Base-by-base conservation (phyloP, 2,888 invertebrate genomes). In the Schrankia costaestrigalis region DNA sequence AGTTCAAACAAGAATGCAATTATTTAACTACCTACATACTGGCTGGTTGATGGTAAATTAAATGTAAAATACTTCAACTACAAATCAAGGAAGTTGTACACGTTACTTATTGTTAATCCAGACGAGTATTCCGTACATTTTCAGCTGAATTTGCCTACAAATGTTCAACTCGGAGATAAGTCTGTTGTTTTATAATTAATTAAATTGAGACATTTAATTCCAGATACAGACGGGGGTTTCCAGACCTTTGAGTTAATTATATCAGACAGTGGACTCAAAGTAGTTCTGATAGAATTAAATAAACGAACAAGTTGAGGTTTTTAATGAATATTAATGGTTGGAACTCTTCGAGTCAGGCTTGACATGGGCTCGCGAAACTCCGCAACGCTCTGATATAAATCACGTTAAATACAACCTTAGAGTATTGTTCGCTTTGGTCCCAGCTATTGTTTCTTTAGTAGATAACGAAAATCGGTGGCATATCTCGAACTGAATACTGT, bases 241-340 rank as follows among this genome's bases (percentile, higher is more conserved):
- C 14, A 30, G 28, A 24, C 18, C 27, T 37, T 27, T 13, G 13
- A 41, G 34, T 41, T 41, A 43, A 49, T 44, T 44, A 40, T 34
- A 48, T 40, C 26, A 26, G 34, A 31, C 28, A 34, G 28, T 35
- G 10, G 26, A 26, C 32, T 24, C 39, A 48, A 57, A 68, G 49
- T 63, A 65, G 59, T 70, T 62, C 41, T 57, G 62, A 71, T 72
- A 67, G 71, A 78, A 79, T 79, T 74, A 75, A 80, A 78, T 79
- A 79, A 73, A 74, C 66, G 62, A 67, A 66, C 69, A 75, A 75
- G 73, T 78, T 68, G 61, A 68, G 67, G 63, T 63, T 66, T 63
- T 64, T 78, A 83, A 83, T 82, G 76, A 82, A 83, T 78, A 83
- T 82, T 78, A 82, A 83, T 82, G 79, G 69, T 46, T 39, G 55